These are phyloP conservation scores for Penaeus monodon DNA, from an alignment of 2,888 invertebrate species.

Conservation along the genomic window DNA sequence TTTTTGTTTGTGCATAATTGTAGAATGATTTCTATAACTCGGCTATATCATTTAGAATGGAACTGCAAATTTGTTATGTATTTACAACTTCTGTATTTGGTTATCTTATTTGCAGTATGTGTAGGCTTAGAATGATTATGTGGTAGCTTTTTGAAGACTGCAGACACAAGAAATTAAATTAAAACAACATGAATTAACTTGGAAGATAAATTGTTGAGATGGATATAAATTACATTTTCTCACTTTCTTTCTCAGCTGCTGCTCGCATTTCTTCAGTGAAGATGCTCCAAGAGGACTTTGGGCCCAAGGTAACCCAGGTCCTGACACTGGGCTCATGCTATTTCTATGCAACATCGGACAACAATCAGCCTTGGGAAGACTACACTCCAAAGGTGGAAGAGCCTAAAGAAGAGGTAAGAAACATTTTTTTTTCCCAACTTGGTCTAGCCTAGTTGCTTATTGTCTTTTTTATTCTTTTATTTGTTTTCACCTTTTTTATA, in stretches of 20 bases:
- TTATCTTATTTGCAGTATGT: neutral
- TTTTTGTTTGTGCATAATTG: constrained; percentile 5
- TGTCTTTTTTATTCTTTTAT: no score
- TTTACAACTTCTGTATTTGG: no score
- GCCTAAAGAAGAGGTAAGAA: constrained; percentile 67
- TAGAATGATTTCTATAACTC: no score
- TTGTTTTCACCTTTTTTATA: no score
- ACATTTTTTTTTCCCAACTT: neutral
- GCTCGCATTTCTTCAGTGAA: constrained; percentile 82
- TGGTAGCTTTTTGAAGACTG: neutral
- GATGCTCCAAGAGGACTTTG: constrained; percentile 90
- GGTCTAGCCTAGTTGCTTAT: neutral
- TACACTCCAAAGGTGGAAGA: constrained; percentile 66
- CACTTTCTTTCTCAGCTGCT: constrained; percentile 71
- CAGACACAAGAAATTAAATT: no score
- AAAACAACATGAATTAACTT: neutral
- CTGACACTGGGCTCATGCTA: constrained; percentile 83
- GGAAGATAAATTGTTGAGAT: neutral
- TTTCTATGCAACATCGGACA: constrained; percentile 74
- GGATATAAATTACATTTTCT: neutral
- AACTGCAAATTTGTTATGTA: no score
- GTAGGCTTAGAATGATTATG: neutral
- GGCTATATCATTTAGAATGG: no score
- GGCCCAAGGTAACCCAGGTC: constrained; percentile 78
- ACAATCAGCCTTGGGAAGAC: constrained; percentile 66